phyloP scores from a whole-genome alignment of 2,113 vertebrate species.

The Empidonax alnorum region DNA sequence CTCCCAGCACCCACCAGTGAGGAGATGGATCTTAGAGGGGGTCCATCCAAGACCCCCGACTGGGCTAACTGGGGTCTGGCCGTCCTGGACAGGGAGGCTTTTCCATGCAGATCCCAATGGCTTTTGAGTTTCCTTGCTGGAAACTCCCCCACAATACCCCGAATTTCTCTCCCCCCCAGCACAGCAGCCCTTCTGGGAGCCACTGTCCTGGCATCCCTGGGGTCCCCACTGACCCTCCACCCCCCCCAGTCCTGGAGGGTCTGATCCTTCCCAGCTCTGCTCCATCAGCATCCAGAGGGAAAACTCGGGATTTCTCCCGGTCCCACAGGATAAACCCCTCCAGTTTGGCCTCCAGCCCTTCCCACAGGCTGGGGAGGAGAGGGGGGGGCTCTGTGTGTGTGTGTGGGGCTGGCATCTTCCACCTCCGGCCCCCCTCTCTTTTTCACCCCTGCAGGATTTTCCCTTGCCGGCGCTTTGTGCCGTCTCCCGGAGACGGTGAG shows the following conservation, averaged over 20 bases:
- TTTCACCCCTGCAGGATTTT: neutral
- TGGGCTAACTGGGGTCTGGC: neutral
- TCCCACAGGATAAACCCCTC: neutral
- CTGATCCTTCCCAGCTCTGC: neutral
- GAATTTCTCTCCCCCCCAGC: neutral
- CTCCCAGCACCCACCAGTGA: neutral
- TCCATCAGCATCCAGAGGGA: fast-evolving
- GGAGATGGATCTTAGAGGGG: neutral
- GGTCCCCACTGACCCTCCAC: too few species aligned
- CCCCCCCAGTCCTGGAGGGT: neutral
- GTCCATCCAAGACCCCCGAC: neutral
- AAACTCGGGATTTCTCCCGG: neutral
- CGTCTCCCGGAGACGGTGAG: neutral
- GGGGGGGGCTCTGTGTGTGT: neutral
- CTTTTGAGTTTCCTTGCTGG: neutral
- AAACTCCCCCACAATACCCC: neutral
- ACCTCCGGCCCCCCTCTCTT: neutral
- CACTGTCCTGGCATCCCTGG: neutral
- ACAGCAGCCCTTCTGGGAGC: neutral
- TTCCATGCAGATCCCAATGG: neutral
- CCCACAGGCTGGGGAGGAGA: neutral
- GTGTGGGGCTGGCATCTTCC: neutral
- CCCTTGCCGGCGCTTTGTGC: neutral
- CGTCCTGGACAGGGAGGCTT: neutral
- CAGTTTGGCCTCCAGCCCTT: neutral